phyloP scores from a whole-genome alignment of 2,888 invertebrate genomes.

The Drosophila quinaria region DNA sequence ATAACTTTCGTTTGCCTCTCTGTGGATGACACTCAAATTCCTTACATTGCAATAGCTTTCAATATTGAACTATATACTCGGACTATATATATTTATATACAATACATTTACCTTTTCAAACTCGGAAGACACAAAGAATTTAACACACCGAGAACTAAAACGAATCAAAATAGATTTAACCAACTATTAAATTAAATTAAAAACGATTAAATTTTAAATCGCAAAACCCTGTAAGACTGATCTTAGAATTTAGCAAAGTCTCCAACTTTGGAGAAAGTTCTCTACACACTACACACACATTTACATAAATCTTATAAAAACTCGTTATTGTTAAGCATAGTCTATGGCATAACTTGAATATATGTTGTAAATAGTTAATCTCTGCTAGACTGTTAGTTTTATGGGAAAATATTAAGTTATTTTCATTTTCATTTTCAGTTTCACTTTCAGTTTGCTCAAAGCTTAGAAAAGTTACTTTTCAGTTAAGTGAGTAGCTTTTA shows the following conservation, averaged over 20 bases:
- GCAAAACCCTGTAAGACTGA: constrained; percentile 31
- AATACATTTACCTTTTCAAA: constrained; percentile 33
- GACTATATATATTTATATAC: constrained; percentile 26
- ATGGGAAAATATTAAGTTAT: constrained; percentile 41
- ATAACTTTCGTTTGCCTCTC: constrained; percentile 12
- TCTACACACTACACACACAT: constrained; percentile 27
- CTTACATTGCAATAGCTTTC: constrained; percentile 71
- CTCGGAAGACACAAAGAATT: constrained; percentile 69
- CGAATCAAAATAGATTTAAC: constrained; percentile 1
- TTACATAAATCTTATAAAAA: constrained; percentile 62
- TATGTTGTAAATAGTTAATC: constrained; percentile 55
- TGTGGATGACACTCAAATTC: constrained; percentile 69
- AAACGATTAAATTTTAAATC: constrained; percentile 26
- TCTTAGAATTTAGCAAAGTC: constrained; percentile 4
- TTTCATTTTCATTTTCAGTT: constrained; percentile 4
- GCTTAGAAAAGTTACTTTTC: constrained; percentile 52
- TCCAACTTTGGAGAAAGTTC: constrained; percentile 5
- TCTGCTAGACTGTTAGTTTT: constrained; percentile 46
- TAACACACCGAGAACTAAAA: constrained; percentile 9
- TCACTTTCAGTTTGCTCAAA: constrained; percentile 29
- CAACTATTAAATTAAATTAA: too few relatives aligned
- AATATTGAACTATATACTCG: constrained; percentile 31
- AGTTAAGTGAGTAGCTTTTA: constrained; percentile 36
- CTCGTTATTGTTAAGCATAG: constrained; percentile 23
- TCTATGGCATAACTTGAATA: constrained; percentile 21